Percentiles rank a stretch among this genome's conserved stretches.
These are phyloP conservation scores for Globicephala melas DNA, from an alignment of 2,113 vertebrate genomes.

Conservation along the genomic window DNA sequence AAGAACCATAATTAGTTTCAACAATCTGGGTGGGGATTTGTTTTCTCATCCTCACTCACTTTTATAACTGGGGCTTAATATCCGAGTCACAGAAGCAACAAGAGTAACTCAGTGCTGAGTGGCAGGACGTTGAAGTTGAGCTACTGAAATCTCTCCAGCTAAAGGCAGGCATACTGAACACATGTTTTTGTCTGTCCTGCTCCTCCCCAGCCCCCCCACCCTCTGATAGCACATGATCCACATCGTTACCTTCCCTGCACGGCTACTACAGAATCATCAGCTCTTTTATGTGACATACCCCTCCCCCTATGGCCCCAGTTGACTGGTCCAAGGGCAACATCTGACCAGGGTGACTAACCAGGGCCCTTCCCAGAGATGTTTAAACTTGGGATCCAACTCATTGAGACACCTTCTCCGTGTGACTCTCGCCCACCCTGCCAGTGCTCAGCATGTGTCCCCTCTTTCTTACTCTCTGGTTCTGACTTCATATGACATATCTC, in stretches of 20 bases:
- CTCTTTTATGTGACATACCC: background rate
- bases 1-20: background rate
- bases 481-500: background rate
- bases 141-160: background rate
- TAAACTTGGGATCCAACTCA: background rate
- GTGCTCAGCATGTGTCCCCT: background rate
- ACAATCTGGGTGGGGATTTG: background rate
- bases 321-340: background rate
- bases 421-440: background rate
- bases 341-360: background rate
- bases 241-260: background rate
- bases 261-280: background rate
- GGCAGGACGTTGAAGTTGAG: background rate
- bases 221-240: fast-evolving
- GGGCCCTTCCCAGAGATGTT: background rate
- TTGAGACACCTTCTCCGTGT: background rate
- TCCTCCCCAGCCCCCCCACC: background rate
- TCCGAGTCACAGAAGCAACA: background rate
- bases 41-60: background rate
- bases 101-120: background rate
- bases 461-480: background rate
- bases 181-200: background rate
- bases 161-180: background rate
- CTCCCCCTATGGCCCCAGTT: too few relatives aligned
- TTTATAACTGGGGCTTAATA: background rate